These are phyloP conservation scores for Glareola pratincola DNA, from an alignment of 2,113 vertebrate species.

Conservation along the genomic window DNA sequence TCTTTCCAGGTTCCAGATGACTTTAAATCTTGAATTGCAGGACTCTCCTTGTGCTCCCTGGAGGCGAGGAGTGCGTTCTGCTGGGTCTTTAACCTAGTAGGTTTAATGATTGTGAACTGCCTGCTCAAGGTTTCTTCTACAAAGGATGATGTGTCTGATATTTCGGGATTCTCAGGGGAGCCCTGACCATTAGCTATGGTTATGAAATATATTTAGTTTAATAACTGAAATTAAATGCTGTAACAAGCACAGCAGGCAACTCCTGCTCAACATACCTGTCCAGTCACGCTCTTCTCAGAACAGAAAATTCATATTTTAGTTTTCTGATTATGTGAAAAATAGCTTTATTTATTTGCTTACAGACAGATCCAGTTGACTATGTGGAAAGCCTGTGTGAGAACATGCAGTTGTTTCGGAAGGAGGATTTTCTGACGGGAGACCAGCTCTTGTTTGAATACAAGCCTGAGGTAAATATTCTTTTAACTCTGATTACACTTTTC, in stretches of 20 bases:
- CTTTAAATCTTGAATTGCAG: not conserved
- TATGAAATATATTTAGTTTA: not conserved
- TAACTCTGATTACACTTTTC: not conserved
- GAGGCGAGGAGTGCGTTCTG: not conserved
- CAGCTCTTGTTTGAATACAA: constrained; percentile 93
- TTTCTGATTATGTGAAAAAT: not conserved
- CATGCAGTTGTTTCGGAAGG: constrained; percentile 92
- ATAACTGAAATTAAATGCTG: not conserved
- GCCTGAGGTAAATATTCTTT: constrained; percentile 77
- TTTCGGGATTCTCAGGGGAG: not conserved
- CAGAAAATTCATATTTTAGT: not conserved
- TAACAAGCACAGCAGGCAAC: not conserved
- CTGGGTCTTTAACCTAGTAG: not conserved
- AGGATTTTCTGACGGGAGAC: constrained; percentile 94
- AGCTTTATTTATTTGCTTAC: not conserved
- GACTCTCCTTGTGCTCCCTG: not conserved
- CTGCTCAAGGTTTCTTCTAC: not conserved
- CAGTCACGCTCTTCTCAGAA: not conserved
- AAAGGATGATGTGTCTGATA: not conserved
- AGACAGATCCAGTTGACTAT: constrained; percentile 95
- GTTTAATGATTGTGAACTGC: not conserved
- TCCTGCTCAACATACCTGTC: not conserved
- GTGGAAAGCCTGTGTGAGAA: constrained; percentile 96
- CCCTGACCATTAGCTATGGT: not conserved
- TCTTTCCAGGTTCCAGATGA: not conserved